Evolutionary conservation across 2,113 vertebrate species (phyloP).

Genomic region (Rhinolophus ferrumequinum): DNA sequence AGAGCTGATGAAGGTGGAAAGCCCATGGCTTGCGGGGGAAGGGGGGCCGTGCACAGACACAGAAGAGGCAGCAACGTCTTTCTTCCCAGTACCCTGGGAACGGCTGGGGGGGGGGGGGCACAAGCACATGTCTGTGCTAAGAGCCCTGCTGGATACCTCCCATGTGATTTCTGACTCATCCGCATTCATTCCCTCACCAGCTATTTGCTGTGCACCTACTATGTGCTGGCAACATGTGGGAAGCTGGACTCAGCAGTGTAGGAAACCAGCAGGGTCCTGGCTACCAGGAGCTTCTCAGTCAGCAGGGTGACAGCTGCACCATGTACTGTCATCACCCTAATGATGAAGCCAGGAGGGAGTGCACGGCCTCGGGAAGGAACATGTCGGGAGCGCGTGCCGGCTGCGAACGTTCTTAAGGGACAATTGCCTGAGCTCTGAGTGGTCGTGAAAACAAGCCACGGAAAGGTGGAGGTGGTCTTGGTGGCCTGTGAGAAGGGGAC

Average conservation of each 20-base stretch:
- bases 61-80: neutral
- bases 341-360: too few relatives aligned
- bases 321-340: neutral
- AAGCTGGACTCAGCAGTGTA: neutral
- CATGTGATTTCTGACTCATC: neutral
- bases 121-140: neutral
- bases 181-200: neutral
- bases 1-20: neutral
- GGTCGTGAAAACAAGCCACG: neutral
- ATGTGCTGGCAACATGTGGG: neutral
- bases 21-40: neutral
- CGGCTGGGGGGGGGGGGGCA: neutral
- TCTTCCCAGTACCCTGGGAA: neutral
- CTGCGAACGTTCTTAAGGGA: neutral
- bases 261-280: neutral
- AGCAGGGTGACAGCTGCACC: neutral
- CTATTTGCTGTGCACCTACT: neutral
- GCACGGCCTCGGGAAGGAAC: neutral
- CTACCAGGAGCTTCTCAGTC: neutral
- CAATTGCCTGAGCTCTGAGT: neutral
- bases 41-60: neutral
- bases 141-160: neutral
- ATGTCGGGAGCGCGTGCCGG: neutral
- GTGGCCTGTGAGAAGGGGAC: accelerated
- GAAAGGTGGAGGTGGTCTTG: neutral